A percentile compares a stretch with the other conserved stretches of the same genome.
Evolutionary conservation across 2,888 invertebrate genomes (phyloP).

Genomic region (Drosophila neotestacea): DNA sequence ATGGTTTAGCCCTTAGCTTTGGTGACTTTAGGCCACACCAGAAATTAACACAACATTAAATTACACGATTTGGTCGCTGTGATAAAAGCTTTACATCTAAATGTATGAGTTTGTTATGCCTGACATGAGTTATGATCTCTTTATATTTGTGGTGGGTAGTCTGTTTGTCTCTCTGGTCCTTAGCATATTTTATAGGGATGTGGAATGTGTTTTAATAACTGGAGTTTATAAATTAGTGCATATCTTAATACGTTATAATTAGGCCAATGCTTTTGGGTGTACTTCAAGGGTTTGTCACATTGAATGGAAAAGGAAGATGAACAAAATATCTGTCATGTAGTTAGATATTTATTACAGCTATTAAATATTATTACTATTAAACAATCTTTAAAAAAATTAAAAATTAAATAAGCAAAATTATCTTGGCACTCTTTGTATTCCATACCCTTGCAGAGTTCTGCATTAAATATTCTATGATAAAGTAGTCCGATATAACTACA

Average conservation of each 20-base stretch:
- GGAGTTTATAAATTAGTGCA: conserved; percentile 40
- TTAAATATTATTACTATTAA: too few relatives aligned
- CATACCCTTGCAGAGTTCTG: too few relatives aligned
- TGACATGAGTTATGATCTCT: conserved; percentile 75
- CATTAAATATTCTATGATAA: too few relatives aligned
- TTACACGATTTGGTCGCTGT: conserved; percentile 72
- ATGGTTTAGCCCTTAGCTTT: conserved; percentile 28
- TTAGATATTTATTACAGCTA: too few relatives aligned
- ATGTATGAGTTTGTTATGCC: conserved; percentile 40
- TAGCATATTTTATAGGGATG: conserved; percentile 59
- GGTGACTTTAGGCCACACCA: conserved; percentile 47
- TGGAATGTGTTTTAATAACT: conserved; percentile 50
- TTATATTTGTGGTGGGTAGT: conserved; percentile 37
- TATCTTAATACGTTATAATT: conserved; percentile 53
- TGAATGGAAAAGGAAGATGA: background rate
- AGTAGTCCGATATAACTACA: too few relatives aligned
- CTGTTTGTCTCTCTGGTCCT: conserved; percentile 18
- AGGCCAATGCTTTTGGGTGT: conserved; percentile 52
- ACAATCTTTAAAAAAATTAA: too few relatives aligned
- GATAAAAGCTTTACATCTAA: conserved; percentile 56
- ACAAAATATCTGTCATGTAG: background rate
- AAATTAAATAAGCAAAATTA: too few relatives aligned
- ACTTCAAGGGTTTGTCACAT: background rate
- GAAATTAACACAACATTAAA: conserved; percentile 82
- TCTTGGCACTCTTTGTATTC: too few relatives aligned